These are phyloP conservation scores for Dicyrtoma fusca DNA, from an alignment of 2,888 invertebrate species.

Conservation along the genomic window DNA sequence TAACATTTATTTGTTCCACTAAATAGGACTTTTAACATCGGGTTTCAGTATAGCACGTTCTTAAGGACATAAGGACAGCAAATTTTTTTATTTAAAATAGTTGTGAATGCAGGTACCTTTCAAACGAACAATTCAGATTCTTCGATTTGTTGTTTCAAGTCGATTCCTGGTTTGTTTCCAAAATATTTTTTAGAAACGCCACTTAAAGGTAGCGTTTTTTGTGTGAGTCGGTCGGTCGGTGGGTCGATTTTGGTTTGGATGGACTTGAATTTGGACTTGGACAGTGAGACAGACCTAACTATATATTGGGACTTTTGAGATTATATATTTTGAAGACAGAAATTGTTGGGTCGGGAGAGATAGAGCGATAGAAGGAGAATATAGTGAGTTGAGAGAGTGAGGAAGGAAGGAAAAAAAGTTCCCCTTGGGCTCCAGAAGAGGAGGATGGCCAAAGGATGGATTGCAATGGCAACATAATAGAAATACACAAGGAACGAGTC, in stretches of 20 bases:
- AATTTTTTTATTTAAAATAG: too few species aligned
- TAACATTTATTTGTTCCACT: too few species aligned
- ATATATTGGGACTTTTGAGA: background rate
- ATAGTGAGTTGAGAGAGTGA: too few species aligned
- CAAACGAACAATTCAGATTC: too few species aligned
- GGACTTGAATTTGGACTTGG: background rate
- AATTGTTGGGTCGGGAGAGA: conserved; percentile 14
- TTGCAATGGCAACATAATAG: conserved; percentile 13
- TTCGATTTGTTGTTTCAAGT: too few species aligned
- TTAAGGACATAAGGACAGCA: too few species aligned
- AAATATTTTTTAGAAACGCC: too few species aligned
- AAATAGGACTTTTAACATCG: too few species aligned
- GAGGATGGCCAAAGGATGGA: conserved; percentile 12
- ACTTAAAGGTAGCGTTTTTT: too few species aligned
- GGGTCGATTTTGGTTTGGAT: background rate
- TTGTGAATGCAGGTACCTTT: too few species aligned
- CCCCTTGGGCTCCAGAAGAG: conserved; percentile 15
- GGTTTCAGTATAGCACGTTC: too few species aligned
- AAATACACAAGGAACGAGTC: conserved; percentile 1
- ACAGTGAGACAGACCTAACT: conserved; percentile 2
- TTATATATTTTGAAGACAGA: conserved; percentile 2
- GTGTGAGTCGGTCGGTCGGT: background rate
- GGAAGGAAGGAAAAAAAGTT: background rate
- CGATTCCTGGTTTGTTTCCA: too few species aligned
- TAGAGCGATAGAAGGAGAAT: background rate